phyloP scores from a whole-genome alignment of 2,888 invertebrate genomes.

The Cheilosia vernalis region DNA sequence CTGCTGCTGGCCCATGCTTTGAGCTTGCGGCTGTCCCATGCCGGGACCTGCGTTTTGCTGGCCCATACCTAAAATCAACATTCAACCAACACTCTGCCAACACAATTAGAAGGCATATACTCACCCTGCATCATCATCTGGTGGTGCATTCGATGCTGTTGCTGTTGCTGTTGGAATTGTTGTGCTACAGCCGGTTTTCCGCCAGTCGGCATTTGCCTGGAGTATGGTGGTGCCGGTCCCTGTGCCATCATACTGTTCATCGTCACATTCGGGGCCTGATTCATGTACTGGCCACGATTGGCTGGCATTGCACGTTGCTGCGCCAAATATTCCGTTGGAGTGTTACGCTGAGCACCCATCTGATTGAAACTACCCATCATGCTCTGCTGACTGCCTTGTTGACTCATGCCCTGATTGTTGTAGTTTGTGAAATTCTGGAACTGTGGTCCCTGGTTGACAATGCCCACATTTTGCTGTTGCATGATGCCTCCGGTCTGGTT shows the following conservation, averaged over 20 bases:
- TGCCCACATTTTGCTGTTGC: slow-evolving; percentile 80
- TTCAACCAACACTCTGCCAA: not conserved
- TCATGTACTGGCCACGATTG: slow-evolving; percentile 83
- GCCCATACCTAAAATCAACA: slow-evolving; percentile 78
- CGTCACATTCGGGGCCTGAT: slow-evolving; percentile 92
- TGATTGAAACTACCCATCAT: slow-evolving; percentile 83
- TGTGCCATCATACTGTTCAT: slow-evolving; percentile 87
- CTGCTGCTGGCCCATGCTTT: slow-evolving; percentile 84
- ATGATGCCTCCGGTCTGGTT: slow-evolving; percentile 79
- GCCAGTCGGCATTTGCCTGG: slow-evolving; percentile 84
- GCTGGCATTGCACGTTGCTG: slow-evolving; percentile 80
- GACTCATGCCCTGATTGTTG: slow-evolving; percentile 84
- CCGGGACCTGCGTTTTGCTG: slow-evolving; percentile 79
- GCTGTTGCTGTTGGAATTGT: slow-evolving; percentile 84
- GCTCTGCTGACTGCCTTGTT: slow-evolving; percentile 81
- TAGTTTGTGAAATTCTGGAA: slow-evolving; percentile 87
- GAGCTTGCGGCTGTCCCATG: slow-evolving; percentile 80
- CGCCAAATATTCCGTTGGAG: slow-evolving; percentile 81
- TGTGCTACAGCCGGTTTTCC: slow-evolving; percentile 81
- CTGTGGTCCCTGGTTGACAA: slow-evolving; percentile 82
- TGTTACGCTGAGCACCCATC: slow-evolving; percentile 81
- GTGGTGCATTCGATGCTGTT: slow-evolving; percentile 88
- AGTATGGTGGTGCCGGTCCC: slow-evolving; percentile 92
- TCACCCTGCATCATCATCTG: slow-evolving; percentile 87
- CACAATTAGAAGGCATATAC: slow-evolving; percentile 77